Percentiles rank a stretch among this genome's conserved stretches.
These are phyloP conservation scores for Folsomia manolachei DNA, from an alignment of 2,888 invertebrate genomes.

Conservation along the genomic window DNA sequence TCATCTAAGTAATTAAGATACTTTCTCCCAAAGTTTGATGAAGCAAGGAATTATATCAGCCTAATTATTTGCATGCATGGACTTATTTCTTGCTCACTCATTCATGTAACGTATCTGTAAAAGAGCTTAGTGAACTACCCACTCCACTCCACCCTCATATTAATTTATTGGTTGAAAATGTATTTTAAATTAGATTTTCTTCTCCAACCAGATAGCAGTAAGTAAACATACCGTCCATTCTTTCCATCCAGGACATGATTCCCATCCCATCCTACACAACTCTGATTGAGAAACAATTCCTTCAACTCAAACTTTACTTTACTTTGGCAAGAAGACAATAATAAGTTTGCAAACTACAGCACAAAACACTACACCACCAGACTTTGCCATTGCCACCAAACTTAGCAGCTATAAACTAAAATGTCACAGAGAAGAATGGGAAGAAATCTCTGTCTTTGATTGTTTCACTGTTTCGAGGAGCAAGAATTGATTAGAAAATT, in stretches of 20 bases:
- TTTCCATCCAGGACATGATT: too few species aligned
- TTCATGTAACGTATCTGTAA: background rate
- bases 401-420: background rate
- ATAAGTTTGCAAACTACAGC: too few species aligned
- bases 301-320: background rate
- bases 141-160: too few species aligned
- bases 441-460: background rate
- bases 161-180: background rate
- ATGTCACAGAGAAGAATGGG: background rate
- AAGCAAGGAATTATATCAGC: background rate
- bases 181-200: background rate
- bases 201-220: too few species aligned
- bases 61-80: background rate
- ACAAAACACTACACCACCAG: too few species aligned
- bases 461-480: background rate
- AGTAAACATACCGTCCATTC: too few species aligned
- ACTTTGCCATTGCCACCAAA: too few species aligned
- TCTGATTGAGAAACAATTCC: background rate
- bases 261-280: background rate
- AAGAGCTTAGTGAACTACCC: too few species aligned
- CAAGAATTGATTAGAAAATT: background rate
- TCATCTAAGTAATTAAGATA: too few species aligned
- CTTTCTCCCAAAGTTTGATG: too few species aligned
- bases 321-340: background rate
- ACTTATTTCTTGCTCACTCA: background rate